These are phyloP conservation scores for Drosophila melanosoma DNA, from an alignment of 2,888 invertebrate species.

Conservation along the genomic window DNA sequence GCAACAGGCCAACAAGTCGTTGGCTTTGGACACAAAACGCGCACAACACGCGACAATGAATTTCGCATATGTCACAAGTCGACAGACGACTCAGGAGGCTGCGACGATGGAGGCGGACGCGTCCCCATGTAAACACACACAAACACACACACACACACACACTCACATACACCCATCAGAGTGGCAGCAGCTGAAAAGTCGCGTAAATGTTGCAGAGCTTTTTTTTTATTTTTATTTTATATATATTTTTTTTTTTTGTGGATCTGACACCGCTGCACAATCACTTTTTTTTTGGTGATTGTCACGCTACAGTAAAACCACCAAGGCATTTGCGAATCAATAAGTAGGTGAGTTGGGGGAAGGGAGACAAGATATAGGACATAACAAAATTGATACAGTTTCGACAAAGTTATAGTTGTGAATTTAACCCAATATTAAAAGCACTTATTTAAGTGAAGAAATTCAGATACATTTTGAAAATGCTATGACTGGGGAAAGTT, in stretches of 20 bases:
- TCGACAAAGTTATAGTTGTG: background rate
- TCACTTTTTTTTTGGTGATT: conserved; percentile 77
- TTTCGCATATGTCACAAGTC: conserved; percentile 80
- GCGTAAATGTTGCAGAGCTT: conserved; percentile 56
- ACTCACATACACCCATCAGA: conserved; percentile 41
- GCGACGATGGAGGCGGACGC: conserved; percentile 30
- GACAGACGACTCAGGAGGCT: conserved; percentile 43
- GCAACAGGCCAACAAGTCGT: conserved; percentile 41
- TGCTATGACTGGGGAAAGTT: too few relatives aligned
- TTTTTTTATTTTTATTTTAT: conserved; percentile 31
- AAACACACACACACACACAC: conserved; percentile 34
- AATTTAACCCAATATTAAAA: too few relatives aligned
- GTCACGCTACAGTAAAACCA: conserved; percentile 49
- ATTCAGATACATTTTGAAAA: background rate
- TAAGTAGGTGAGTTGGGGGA: background rate
- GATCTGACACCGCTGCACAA: conserved; percentile 58
- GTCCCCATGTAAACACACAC: conserved; percentile 65
- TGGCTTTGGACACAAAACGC: conserved; percentile 25
- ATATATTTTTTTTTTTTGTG: conserved; percentile 36
- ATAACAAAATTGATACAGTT: background rate
- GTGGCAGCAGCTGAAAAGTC: conserved; percentile 68
- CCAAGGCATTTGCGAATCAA: conserved; percentile 13
- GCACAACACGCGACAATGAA: conserved; percentile 81
- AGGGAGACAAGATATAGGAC: too few relatives aligned
- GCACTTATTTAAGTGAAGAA: too few relatives aligned